Percentiles rank a stretch among this genome's conserved stretches.
phyloP scores from a whole-genome alignment of 2,113 vertebrate genomes.

The Pogona vitticeps region DNA sequence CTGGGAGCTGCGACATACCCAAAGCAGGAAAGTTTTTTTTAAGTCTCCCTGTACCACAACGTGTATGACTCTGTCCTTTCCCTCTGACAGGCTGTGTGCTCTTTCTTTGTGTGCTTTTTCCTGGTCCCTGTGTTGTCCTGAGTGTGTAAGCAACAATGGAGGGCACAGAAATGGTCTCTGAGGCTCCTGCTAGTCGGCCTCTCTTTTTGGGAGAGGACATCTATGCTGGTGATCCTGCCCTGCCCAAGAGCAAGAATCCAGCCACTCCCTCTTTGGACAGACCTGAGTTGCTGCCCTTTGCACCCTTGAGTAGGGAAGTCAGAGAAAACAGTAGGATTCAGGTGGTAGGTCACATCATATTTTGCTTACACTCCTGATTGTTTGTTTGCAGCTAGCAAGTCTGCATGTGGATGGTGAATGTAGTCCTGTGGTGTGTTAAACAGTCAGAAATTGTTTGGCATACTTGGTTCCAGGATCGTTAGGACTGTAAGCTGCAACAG shows the following conservation, averaged over 20 bases:
- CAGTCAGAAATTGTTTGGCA: no score
- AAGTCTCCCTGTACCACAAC: no score
- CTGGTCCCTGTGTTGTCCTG: background rate
- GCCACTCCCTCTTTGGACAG: background rate
- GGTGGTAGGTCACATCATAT: slow-evolving; percentile 47
- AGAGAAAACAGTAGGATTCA: slow-evolving; percentile 3
- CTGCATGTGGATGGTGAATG: background rate
- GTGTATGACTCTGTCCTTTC: no score
- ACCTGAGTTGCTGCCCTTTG: background rate
- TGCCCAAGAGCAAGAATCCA: background rate
- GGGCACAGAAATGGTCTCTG: background rate
- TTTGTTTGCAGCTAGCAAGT: background rate
- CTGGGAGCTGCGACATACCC: background rate
- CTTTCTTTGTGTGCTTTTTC: background rate
- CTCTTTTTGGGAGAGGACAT: background rate
- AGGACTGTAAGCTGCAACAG: background rate
- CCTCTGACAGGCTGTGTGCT: background rate
- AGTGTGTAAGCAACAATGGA: background rate
- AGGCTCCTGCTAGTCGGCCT: background rate
- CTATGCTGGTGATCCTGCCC: background rate
- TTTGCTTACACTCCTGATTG: background rate
- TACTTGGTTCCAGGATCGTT: background rate
- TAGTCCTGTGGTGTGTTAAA: background rate
- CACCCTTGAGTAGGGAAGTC: background rate
- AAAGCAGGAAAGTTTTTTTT: no score